These are phyloP conservation scores for Anodontia alba DNA, from an alignment of 2,888 invertebrate genomes.

Conservation along the genomic window DNA sequence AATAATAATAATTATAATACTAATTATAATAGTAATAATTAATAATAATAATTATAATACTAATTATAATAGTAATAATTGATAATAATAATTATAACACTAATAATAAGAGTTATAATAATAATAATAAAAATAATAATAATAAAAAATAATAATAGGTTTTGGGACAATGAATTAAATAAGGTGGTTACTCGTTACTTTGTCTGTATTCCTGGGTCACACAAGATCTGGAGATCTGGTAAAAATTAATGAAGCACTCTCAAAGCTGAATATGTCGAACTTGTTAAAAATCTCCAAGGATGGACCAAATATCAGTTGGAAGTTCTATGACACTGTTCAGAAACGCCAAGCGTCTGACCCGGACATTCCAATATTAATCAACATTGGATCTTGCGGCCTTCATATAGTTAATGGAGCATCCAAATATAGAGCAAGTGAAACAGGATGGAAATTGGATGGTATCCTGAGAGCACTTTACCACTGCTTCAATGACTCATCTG, in stretches of 20 bases:
- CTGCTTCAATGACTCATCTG: conserved; percentile 76
- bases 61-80: too few relatives aligned
- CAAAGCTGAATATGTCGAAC: conserved; percentile 18
- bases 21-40: too few relatives aligned
- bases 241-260: conserved; percentile 16
- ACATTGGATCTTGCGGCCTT: conserved; percentile 62
- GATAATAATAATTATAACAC: too few relatives aligned
- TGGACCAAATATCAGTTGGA: conserved; percentile 46
- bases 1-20: too few relatives aligned
- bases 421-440: conserved; percentile 37
- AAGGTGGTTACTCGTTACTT: conserved; percentile 25
- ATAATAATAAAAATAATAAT: too few relatives aligned
- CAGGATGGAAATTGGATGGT: conserved; percentile 55
- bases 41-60: too few relatives aligned
- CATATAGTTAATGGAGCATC: conserved; percentile 60
- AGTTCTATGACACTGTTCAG: conserved; percentile 27
- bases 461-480: conserved; percentile 68
- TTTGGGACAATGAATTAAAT: conserved; percentile 28
- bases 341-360: conserved; percentile 21
- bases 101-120: too few relatives aligned
- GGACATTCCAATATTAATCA: conserved; percentile 31
- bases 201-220: conserved; percentile 34
- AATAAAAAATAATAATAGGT: too few relatives aligned
- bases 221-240: conserved; percentile 26
- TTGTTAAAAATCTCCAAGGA: conserved; percentile 46